phyloP scores from a whole-genome alignment of 2,888 invertebrate species.

The Tanaodytes sp. region DNA sequence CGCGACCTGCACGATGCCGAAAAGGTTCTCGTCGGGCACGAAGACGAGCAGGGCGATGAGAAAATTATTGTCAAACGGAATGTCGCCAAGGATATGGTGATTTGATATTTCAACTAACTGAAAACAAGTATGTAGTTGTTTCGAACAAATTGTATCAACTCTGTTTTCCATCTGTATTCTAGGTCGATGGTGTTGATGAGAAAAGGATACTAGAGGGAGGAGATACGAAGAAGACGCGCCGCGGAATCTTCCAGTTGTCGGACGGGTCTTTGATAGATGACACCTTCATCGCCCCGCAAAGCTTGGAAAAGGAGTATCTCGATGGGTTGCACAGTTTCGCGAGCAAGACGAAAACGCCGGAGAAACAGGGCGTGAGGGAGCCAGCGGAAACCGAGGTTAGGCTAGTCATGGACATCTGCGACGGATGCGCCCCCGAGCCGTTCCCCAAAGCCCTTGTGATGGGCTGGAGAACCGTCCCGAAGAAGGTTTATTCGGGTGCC shows the following conservation, averaged over 20 bases:
- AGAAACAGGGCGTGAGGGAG: conserved; percentile 81
- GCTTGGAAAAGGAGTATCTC: conserved; percentile 75
- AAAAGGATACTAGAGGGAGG: background rate
- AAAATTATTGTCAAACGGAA: conserved; percentile 55
- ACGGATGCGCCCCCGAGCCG: conserved; percentile 83
- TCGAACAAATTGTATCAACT: too few species aligned
- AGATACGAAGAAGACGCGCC: conserved; percentile 76
- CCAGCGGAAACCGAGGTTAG: conserved; percentile 88
- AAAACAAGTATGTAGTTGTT: too few species aligned
- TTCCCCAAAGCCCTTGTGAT: conserved; percentile 86
- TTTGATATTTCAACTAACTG: too few species aligned
- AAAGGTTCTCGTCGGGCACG: conserved; percentile 52
- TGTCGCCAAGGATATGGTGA: background rate
- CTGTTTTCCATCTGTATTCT: too few species aligned
- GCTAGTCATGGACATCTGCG: conserved; percentile 85
- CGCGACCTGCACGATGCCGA: conserved; percentile 63
- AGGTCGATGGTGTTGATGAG: too few species aligned
- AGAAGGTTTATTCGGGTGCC: conserved; percentile 83
- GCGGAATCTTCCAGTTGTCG: conserved; percentile 79
- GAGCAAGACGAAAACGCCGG: conserved; percentile 62
- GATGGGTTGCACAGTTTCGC: conserved; percentile 82
- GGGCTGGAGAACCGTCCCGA: conserved; percentile 83
- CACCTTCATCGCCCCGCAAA: conserved; percentile 73
- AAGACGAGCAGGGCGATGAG: conserved; percentile 63
- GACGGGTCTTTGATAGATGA: conserved; percentile 83